Conservation (phyloP, 2,888 invertebrate species). For the Drosophila pseudotalamancana region DNA sequence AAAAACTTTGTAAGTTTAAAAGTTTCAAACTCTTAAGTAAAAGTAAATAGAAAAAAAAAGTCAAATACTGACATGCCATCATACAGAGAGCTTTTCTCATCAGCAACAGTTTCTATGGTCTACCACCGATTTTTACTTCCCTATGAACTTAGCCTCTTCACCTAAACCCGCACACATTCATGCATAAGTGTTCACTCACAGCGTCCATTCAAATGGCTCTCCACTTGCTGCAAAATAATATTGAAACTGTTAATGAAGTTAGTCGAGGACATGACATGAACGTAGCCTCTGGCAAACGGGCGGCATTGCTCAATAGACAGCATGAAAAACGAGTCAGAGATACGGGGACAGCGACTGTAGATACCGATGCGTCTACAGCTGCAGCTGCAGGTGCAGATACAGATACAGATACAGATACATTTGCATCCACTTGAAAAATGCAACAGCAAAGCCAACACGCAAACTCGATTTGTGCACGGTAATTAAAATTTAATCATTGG, state of each 20-base stretch:
- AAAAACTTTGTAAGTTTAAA: background rate
- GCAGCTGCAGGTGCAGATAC: background rate
- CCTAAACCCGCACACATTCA: background rate
- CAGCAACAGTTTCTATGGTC: background rate
- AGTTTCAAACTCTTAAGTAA: background rate
- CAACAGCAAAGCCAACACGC: constrained; percentile 39
- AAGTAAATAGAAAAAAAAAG: background rate
- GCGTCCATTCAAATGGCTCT: constrained; percentile 44
- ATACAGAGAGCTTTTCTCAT: background rate
- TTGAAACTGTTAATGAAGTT: constrained; percentile 79
- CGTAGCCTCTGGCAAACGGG: constrained; percentile 22
- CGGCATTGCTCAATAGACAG: constrained; percentile 20
- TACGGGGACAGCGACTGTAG: background rate
- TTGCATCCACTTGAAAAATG: constrained; percentile 64
- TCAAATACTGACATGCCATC: background rate
- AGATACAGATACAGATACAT: constrained; percentile 28
- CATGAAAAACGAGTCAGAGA: constrained; percentile 21
- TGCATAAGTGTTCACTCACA: background rate
- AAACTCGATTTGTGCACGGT: constrained; percentile 74
- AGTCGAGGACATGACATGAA: constrained; percentile 32
- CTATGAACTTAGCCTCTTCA: constrained; percentile 10
- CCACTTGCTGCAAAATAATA: constrained; percentile 55
- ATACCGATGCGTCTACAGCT: constrained; percentile 4
- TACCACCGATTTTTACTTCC: constrained; percentile 1
- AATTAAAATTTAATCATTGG: constrained; percentile 80